Evolutionary conservation across 2,113 vertebrate species (phyloP).

Genomic region (Acanthochromis polyacanthus): DNA sequence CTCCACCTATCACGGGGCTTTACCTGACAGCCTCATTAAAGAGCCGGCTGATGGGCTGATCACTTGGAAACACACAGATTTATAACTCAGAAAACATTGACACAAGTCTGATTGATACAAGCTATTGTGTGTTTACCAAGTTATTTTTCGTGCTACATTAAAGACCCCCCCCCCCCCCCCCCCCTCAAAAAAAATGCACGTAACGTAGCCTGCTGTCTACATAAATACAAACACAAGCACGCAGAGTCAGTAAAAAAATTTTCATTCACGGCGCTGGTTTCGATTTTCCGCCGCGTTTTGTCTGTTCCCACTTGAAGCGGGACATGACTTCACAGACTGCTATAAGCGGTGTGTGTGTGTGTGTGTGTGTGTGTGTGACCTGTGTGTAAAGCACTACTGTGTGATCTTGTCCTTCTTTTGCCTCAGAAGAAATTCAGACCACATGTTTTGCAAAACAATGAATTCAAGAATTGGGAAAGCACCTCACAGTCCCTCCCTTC

Average conservation of each 20-base stretch:
- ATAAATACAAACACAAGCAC: conserved; percentile 11
- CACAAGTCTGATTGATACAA: not conserved
- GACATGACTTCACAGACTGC: conserved; percentile 60
- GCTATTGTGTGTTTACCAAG: not conserved
- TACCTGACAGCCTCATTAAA: conserved; percentile 39
- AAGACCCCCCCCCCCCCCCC: too few relatives aligned
- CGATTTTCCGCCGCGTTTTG: conserved; percentile 44
- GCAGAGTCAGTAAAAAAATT: conserved; percentile 2
- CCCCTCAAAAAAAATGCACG: not conserved
- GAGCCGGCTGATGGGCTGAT: conserved; percentile 25
- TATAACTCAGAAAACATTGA: not conserved
- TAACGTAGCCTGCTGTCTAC: not conserved
- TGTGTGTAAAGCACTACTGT: conserved; percentile 61
- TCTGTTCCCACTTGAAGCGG: conserved; percentile 38
- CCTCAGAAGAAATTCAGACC: conserved; percentile 74
- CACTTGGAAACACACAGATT: not conserved
- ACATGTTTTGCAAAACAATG: conserved; percentile 77
- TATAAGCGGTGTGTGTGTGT: conserved; percentile 16
- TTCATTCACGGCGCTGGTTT: conserved; percentile 44
- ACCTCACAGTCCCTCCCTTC: conserved; percentile 62
- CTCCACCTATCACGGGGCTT: conserved; percentile 54
- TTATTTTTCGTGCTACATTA: not conserved
- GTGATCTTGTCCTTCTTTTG: conserved; percentile 65
- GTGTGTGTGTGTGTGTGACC: conserved; percentile 29
- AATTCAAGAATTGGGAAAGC: conserved; percentile 79